A percentile compares a stretch with the other conserved stretches of the same genome.
Evolutionary conservation across 1,140 invertebrate genomes (phyloP).

Genomic region (Lerema accius): DNA sequence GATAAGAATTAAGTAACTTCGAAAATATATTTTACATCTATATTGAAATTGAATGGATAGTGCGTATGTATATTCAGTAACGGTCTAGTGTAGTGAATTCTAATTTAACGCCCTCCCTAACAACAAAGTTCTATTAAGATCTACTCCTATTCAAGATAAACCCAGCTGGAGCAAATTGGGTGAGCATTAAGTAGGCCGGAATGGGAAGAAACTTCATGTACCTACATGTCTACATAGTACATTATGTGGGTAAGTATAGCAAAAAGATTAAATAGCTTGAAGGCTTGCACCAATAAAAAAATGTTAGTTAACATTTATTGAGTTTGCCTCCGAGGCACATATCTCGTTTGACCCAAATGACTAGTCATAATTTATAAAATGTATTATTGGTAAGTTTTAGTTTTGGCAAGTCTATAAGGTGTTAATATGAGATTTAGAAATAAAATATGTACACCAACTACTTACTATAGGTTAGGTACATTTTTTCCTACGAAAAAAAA

Average conservation of each 20-base stretch:
- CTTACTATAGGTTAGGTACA: too few species aligned
- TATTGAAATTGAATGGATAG: too few species aligned
- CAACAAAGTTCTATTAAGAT: constrained; percentile 22
- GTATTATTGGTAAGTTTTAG: too few species aligned
- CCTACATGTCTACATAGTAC: neutral
- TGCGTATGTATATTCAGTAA: too few species aligned
- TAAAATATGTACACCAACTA: too few species aligned
- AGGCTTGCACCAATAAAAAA: neutral
- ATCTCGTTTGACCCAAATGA: constrained; percentile 22
- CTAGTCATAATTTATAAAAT: too few species aligned
- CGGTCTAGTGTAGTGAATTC: constrained; percentile 9
- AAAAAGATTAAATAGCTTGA: neutral
- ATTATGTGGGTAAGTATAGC: too few species aligned
- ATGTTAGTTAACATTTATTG: constrained; percentile 3
- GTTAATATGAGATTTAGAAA: too few species aligned
- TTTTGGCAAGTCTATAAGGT: too few species aligned
- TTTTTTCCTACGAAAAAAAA: too few species aligned
- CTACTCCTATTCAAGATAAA: constrained; percentile 16
- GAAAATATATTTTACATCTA: too few species aligned
- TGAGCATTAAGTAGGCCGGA: constrained; percentile 12
- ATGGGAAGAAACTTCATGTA: constrained; percentile 8
- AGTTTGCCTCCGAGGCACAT: constrained; percentile 9
- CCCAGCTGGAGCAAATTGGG: constrained; percentile 17
- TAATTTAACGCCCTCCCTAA: constrained; percentile 7
- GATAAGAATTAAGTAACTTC: too few species aligned